Conservation (phyloP, 2,797 vertebrate species). For the Distichodus sexfasciatus region DNA sequence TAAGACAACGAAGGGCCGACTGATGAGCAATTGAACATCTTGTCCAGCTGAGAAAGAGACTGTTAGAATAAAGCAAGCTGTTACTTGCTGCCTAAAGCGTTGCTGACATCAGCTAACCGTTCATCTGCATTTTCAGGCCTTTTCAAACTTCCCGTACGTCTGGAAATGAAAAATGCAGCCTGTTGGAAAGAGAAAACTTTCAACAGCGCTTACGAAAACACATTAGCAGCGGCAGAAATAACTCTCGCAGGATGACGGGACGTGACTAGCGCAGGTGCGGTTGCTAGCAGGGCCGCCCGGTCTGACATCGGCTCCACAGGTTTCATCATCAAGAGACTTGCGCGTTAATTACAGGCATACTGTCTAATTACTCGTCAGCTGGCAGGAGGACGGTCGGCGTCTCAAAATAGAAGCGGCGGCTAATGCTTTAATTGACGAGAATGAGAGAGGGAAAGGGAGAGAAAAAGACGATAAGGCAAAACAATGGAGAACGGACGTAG, state of each 20-base stretch:
- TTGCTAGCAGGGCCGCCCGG: slow-evolving; percentile 45
- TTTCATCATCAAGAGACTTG: slow-evolving; percentile 66
- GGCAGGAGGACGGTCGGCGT: slow-evolving; percentile 37
- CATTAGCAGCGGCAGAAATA: not conserved
- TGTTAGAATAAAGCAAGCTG: not conserved
- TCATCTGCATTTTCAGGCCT: too few relatives aligned
- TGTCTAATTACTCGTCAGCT: slow-evolving; percentile 65
- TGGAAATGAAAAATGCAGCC: too few relatives aligned
- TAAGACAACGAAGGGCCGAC: not conserved
- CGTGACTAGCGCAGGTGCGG: slow-evolving; percentile 45
- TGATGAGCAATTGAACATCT: slow-evolving; percentile 5
- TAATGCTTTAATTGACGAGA: slow-evolving; percentile 45
- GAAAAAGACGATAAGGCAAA: slow-evolving; percentile 27
- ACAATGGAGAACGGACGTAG: slow-evolving; percentile 45
- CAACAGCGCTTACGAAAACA: too few relatives aligned
- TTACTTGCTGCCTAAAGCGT: not conserved
- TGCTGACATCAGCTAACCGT: too few relatives aligned
- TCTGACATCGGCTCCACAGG: slow-evolving; percentile 51
- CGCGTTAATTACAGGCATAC: slow-evolving; percentile 71
- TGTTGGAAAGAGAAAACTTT: too few relatives aligned
- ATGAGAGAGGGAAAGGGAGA: not conserved
- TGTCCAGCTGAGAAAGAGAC: not conserved
- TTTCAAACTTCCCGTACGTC: too few relatives aligned
- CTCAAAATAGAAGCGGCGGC: slow-evolving; percentile 48
- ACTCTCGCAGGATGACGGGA: not conserved